Evolutionary conservation across 2,113 vertebrate species (phyloP).

Genomic region (Cyanoderma ruficeps): DNA sequence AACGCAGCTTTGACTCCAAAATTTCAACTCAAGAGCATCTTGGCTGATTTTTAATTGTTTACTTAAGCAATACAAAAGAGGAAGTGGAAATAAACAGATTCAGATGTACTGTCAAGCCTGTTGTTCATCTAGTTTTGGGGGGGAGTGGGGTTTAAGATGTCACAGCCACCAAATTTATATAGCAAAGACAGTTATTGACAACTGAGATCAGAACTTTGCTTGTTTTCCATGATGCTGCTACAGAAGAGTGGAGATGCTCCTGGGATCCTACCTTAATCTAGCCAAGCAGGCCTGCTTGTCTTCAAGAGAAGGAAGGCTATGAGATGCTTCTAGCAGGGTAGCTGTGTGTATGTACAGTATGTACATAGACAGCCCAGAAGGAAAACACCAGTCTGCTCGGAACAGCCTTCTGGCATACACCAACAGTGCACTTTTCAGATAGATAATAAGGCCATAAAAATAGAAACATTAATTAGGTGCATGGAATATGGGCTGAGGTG

Average conservation of each 20-base stretch:
- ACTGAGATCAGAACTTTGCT: neutral
- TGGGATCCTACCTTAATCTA: neutral
- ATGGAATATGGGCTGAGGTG: neutral
- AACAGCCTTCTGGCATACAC: neutral
- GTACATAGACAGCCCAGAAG: neutral
- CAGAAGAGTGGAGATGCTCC: neutral
- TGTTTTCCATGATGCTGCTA: neutral
- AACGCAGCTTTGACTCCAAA: neutral
- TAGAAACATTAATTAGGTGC: slow-evolving; percentile 4
- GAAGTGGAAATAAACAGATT: neutral
- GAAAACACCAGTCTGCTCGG: neutral
- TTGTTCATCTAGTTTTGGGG: neutral
- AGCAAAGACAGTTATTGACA: neutral
- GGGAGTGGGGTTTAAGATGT: neutral
- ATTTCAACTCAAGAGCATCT: neutral
- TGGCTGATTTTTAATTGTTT: neutral
- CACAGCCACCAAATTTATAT: neutral
- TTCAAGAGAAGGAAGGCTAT: neutral
- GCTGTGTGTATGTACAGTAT: neutral
- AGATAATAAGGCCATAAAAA: slow-evolving; percentile 19
- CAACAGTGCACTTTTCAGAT: neutral
- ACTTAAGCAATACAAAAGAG: neutral
- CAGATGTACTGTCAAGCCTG: neutral
- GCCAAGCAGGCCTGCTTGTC: neutral
- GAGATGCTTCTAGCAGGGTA: neutral